Conservation (phyloP, 2,797 vertebrate genomes). For the Antrozous pallidus region DNA sequence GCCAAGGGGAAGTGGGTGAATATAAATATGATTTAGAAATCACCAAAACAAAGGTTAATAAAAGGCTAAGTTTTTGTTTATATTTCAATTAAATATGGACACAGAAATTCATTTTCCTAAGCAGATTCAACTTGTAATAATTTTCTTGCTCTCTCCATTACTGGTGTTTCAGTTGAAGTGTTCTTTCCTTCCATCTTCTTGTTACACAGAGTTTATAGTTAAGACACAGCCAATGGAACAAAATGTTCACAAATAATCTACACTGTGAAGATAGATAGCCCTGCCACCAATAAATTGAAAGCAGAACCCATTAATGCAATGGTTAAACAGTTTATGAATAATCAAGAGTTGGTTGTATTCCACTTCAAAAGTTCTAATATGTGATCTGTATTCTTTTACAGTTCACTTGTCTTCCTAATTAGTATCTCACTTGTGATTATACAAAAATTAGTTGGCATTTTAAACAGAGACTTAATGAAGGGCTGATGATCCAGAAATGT, state of each 20-base stretch:
- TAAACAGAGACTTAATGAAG: not conserved
- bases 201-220: not conserved
- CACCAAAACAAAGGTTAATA: not conserved
- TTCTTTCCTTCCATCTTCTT: not conserved
- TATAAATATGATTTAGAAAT: not conserved
- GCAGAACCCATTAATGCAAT: not conserved
- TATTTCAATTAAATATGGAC: not conserved
- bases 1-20: not conserved
- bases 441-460: not conserved
- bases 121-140: not conserved
- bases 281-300: not conserved
- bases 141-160: not conserved
- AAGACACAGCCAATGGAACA: not conserved
- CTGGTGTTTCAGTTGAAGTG: too few relatives aligned
- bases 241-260: not conserved
- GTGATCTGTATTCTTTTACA: too few relatives aligned
- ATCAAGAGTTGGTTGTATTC: not conserved
- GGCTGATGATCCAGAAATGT: not conserved
- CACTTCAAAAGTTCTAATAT: not conserved
- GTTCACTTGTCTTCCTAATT: too few relatives aligned
- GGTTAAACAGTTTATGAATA: not conserved
- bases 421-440: not conserved
- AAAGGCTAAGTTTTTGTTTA: not conserved
- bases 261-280: not conserved
- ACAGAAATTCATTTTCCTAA: not conserved